A percentile compares a stretch with the other conserved stretches of the same genome.
Evolutionary conservation across 1,140 invertebrate genomes (phyloP).

Genomic region (Oppia nitens): DNA sequence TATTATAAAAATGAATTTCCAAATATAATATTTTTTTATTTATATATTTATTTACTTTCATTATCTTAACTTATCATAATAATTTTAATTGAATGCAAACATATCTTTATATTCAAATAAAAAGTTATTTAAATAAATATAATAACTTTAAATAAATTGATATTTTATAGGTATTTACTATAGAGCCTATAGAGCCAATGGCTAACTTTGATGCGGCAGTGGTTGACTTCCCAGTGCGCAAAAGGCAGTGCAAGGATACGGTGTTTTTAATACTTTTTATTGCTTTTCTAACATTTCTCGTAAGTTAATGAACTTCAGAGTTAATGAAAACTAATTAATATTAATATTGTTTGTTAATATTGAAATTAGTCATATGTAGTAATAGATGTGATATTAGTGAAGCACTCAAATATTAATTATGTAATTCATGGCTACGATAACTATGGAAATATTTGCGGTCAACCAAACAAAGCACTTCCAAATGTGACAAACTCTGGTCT

Average conservation of each 20-base stretch:
- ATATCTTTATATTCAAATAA: too few species aligned
- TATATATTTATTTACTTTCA: too few species aligned
- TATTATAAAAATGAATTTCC: too few species aligned
- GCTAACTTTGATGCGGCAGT: background rate
- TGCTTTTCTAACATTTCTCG: background rate
- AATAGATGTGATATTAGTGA: conserved; percentile 4
- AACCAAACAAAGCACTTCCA: conserved; percentile 28
- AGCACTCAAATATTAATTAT: conserved; percentile 26
- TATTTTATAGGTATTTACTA: background rate
- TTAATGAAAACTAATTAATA: conserved; percentile 30
- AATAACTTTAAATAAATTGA: too few species aligned
- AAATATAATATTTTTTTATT: too few species aligned
- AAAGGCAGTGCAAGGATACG: background rate
- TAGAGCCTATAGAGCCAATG: background rate
- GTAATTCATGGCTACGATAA: conserved; percentile 47
- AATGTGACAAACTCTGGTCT: conserved; percentile 30
- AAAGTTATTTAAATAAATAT: too few species aligned
- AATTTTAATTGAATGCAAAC: too few species aligned
- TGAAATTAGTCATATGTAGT: conserved; percentile 38
- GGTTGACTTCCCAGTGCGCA: background rate
- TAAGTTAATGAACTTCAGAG: background rate
- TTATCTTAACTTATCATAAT: too few species aligned
- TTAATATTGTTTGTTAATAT: conserved; percentile 33
- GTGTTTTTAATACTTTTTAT: background rate
- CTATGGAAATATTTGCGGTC: conserved; percentile 47